Percentiles rank a stretch among this genome's conserved stretches.
These are phyloP conservation scores for Zaprionus kolodkinae DNA, from an alignment of 1,140 invertebrate species.

Conservation along the genomic window DNA sequence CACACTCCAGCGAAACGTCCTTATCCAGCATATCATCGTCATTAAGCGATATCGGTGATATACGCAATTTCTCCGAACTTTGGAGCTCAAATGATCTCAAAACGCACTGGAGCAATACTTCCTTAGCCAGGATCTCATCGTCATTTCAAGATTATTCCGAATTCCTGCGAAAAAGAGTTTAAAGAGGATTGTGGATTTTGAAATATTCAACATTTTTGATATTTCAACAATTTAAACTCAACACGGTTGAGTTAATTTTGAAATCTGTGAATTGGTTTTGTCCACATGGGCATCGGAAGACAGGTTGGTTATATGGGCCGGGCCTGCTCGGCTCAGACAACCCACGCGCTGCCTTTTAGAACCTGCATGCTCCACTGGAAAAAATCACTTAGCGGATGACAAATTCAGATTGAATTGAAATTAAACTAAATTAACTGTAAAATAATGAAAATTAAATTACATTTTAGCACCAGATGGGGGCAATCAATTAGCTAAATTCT, in stretches of 20 bases:
- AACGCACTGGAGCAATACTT: neutral
- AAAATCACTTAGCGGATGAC: constrained; percentile 65
- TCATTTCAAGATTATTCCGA: neutral
- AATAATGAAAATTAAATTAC: constrained; percentile 63
- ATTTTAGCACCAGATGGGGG: constrained; percentile 54
- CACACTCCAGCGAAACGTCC: neutral
- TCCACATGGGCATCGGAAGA: constrained; percentile 32
- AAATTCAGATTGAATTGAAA: constrained; percentile 34
- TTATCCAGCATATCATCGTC: neutral
- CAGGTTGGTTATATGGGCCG: constrained; percentile 2
- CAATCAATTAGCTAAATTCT: constrained; percentile 66
- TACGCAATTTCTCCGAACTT: neutral
- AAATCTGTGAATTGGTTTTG: constrained; percentile 60
- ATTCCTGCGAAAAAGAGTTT: too few species aligned
- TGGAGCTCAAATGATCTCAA: neutral
- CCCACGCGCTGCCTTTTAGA: constrained; percentile 49
- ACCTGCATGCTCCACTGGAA: constrained; percentile 49
- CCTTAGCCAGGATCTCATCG: neutral
- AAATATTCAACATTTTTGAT: neutral
- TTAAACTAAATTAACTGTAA: constrained; percentile 64
- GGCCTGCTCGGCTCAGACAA: constrained; percentile 8
- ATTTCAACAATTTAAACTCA: neutral
- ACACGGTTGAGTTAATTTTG: constrained; percentile 35
- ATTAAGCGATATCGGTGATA: neutral
- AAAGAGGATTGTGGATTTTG: neutral